phyloP scores from a whole-genome alignment of 1,140 invertebrate genomes.

The Apis laboriosa region DNA sequence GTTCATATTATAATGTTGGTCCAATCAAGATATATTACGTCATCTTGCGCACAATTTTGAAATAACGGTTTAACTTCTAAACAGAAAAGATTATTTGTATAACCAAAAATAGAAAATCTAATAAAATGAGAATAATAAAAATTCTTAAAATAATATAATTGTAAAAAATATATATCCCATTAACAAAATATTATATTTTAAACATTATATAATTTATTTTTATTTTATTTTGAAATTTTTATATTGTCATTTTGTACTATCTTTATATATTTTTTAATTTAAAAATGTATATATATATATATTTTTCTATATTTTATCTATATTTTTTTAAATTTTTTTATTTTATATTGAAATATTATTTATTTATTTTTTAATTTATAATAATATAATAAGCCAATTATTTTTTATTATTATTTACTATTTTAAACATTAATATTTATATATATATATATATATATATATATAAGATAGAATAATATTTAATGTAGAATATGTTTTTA shows the following conservation, averaged over 20 bases:
- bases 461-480: too few relatives aligned
- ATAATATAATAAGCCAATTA: background rate
- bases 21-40: conserved; percentile 40
- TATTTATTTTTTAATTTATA: background rate
- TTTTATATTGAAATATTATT: background rate
- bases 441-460: background rate
- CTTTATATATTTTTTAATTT: background rate
- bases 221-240: background rate
- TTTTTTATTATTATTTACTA: background rate
- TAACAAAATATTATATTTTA: background rate
- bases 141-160: background rate
- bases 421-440: background rate
- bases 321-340: background rate
- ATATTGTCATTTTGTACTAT: too few relatives aligned
- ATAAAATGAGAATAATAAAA: background rate
- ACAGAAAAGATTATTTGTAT: background rate
- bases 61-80: conserved; percentile 18
- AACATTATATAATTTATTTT: background rate
- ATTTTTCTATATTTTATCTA: background rate
- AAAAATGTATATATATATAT: background rate
- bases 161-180: background rate
- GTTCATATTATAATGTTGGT: conserved; percentile 35
- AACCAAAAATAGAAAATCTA: background rate
- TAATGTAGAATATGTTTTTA: too few relatives aligned
- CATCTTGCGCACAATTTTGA: conserved; percentile 12